Conservation (phyloP, 2,113 vertebrate genomes). For the Piaya cayana region DNA sequence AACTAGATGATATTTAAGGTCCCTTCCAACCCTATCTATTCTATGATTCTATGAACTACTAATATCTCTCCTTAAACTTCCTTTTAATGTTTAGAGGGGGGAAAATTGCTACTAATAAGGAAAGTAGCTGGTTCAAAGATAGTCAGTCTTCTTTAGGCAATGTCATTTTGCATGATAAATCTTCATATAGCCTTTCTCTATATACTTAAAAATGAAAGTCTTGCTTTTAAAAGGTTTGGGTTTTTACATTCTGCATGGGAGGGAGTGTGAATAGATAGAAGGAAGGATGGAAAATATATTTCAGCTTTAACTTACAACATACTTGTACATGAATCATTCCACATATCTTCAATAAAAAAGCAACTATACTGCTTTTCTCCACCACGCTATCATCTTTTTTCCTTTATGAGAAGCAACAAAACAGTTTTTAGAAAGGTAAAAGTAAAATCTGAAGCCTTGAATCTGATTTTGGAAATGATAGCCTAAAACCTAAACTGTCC, state of each 20-base stretch:
- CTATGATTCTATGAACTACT: neutral
- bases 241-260: neutral
- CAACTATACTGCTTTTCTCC: neutral
- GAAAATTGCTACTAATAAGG: neutral
- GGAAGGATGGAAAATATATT: neutral
- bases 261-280: neutral
- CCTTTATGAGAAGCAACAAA: neutral
- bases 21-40: too few relatives aligned
- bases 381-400: neutral
- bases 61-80: neutral
- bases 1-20: too few relatives aligned
- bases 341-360: neutral
- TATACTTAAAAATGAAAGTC: neutral
- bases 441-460: neutral
- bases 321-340: neutral
- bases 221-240: neutral
- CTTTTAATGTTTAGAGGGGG: neutral
- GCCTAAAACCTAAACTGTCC: neutral
- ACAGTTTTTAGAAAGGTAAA: neutral
- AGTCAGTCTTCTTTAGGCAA: neutral
- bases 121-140: neutral
- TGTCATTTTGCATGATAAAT: neutral
- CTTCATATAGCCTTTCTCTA: neutral
- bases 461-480: neutral
- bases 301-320: neutral